Evolutionary conservation across 2,797 vertebrate genomes (phyloP), one percentile per base, ranked within the genome.

Genomic region (Lophotriccus pileatus): DNA sequence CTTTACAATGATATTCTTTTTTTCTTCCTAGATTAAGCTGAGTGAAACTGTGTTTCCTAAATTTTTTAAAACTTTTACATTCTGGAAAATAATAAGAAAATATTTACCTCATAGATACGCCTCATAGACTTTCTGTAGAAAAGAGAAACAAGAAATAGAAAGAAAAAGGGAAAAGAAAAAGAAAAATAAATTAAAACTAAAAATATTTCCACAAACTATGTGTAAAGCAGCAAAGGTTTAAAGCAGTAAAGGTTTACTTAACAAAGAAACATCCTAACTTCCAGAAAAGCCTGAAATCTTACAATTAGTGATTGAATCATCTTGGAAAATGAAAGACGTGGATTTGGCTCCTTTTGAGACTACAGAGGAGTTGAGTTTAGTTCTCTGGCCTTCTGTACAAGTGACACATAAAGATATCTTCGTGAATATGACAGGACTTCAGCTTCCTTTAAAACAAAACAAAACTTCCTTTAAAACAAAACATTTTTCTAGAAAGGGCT

Each of bases 81-180:
- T 14, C 8, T 28, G 2, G n/a, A 49, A 84, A 82, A 83, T 28
- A 63, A 75, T 18, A 79, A 79, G 41, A 47, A 85, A 74, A 23
- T 79, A 80, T 91, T 74, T 73, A 28, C 7, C 5, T 21, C 30
- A 67, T 80, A 85, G 83, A 32, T 28, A 32, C 55, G 17, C 9
- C 13, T 76, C 50, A 24, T 6, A 49, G 25, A 39, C 4, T 70
- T 73, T 49, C 22, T 32, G 14, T 34, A 59, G 52, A 60, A 55
- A 75, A 62, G 7, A 69, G 2, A 36, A 43, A 53, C 58, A 55
- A 44, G 1, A 60, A 8, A 34, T 7, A 22, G 49, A 27, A 47
- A 18, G 0, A 2, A 32, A 44, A 37, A 1, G 2, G 32, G 21
- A 28, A 47, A 20, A 49, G 10, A 7, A 32, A 32, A 15, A 14